Evolutionary conservation across 2,113 vertebrate species (phyloP).

Genomic region (Atractosteus spatula): DNA sequence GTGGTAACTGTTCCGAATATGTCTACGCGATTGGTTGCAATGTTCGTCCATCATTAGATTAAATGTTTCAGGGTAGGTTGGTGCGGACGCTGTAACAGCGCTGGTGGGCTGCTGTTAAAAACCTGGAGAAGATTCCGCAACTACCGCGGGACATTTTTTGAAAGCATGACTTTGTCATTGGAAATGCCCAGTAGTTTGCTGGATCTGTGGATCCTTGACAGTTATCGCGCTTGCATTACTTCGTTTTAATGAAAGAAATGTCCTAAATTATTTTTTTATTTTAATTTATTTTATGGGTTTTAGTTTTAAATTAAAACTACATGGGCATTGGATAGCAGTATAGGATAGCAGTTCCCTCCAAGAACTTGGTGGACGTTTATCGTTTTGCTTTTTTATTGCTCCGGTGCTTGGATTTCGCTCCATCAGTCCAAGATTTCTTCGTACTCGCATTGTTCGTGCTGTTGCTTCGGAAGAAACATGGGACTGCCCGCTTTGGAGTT

Average conservation of each 20-base stretch:
- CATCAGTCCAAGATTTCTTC: constrained; percentile 22
- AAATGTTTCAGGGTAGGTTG: constrained; percentile 51
- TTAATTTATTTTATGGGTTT: not conserved
- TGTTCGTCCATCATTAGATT: constrained; percentile 40
- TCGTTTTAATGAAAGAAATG: constrained; percentile 12
- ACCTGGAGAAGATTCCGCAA: constrained; percentile 46
- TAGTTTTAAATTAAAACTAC: not conserved
- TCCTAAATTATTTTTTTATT: not conserved
- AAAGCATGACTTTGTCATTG: constrained; percentile 45
- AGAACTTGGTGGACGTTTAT: not conserved
- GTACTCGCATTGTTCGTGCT: constrained; percentile 11
- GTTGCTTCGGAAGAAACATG: constrained; percentile 61
- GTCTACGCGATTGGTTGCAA: constrained; percentile 43
- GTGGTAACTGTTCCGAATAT: not conserved
- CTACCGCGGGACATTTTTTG: constrained; percentile 23
- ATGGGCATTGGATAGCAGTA: not conserved
- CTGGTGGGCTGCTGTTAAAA: constrained; percentile 45
- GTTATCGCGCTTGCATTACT: constrained; percentile 10
- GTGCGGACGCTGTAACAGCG: constrained; percentile 28
- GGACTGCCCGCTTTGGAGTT: constrained; percentile 92
- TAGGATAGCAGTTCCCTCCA: not conserved
- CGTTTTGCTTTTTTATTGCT: constrained; percentile 9
- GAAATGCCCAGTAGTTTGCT: constrained; percentile 44
- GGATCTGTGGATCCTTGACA: constrained; percentile 34
- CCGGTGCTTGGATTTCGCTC: constrained; percentile 42